Base-by-base conservation (phyloP, 2,888 invertebrate species). In the Phrixothrix hirtus region DNA sequence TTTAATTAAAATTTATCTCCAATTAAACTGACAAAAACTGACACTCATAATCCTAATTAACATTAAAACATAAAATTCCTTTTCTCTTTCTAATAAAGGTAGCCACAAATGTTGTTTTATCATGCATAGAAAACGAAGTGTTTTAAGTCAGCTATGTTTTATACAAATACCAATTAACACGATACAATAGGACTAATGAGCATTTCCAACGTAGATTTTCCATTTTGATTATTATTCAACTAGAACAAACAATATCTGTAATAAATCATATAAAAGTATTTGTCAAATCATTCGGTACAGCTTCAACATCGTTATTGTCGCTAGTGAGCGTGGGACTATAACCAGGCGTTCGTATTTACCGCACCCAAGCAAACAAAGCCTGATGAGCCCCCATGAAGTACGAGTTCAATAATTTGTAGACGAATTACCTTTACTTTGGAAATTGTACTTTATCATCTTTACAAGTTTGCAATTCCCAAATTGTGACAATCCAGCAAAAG, bases 391-490 rank as follows among this genome's bases (percentile, higher is more conserved):
- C 34, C 53, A 53, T 53, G 47, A 47, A 43, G 42, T 53, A 53
- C 42, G 43, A 53, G 53, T 53, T 53, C 53, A 43, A 53, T 53
- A 53, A 53, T 53, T 53, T 53, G 42, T 48, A 53, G 53, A 53
- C 53, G 46, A 52, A 52, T 46, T 52, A 52, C 52, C 46, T 46
- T 46, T 46, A 42, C 42, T 36, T 36, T 34, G 46, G 31, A 42
- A 47, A 52, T 35, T 42, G 36, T 36, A 30, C 41, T 52, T 46
- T 31, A 45, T 52, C 45, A 52, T 46, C 45, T 36, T 51, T 42
- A 41, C 29, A 46, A 36, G 12, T 46, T 46, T 46, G 25, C 37
- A 17, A 5, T 34, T 26, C 25, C n/a, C 16, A 43, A 21, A 13
- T 7, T 25, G 25, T 38, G 10, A 13, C 25, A 34, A 34, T 34